Base-by-base conservation (phyloP, 2,797 vertebrate species). In the Paedocypris micromegethes region DNA sequence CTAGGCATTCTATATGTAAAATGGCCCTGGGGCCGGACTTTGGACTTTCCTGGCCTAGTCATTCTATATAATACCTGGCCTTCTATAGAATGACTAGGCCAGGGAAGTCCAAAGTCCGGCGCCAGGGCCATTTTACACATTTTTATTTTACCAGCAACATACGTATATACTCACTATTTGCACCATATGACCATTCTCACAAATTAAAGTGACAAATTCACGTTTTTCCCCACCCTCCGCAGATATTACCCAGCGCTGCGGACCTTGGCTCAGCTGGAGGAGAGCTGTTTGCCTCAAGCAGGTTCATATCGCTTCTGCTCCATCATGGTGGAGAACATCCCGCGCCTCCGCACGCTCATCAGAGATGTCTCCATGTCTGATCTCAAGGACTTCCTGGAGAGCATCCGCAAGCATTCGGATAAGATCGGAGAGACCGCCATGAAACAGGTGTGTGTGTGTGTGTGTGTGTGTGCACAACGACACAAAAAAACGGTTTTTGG, bases 351-450 rank as follows among this genome's bases (percentile, higher is more conserved):
- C 2, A 83, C 86, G 0, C 93, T 93, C 78, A 98, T 98, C 84
- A 88, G 91, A 4, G 96, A 98, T 51, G 92, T 93, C n/a, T 97
- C 96, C 82, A 97, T 98, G 94, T 91, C 91, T 0, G 94, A 98
- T 83, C 92, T 98, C 47, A 90, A 94, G 74, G 96, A 98, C 80
- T 98, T 98, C 85, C 86, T 98, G 90, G 96, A 98, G 86, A 97
- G 95, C 79, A 96, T 98, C 85, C 92, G 96, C 45, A 98, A 97
- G 58, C 96, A 98, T 86, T 97, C 95, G 0, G 94, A 98, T 84
- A 94, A 91, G 86, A 97, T 98, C 0, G 96, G 96, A 4, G 93
- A 97, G 91, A 91, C 92, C 0, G 96, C 96, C 44, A 95, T 98
- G 89, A 95, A 90, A n/a, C 96, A 98, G 93, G 96, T 97, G 83